Evolutionary conservation across 2,113 vertebrate genomes (phyloP).

Genomic region (Menura novaehollandiae): DNA sequence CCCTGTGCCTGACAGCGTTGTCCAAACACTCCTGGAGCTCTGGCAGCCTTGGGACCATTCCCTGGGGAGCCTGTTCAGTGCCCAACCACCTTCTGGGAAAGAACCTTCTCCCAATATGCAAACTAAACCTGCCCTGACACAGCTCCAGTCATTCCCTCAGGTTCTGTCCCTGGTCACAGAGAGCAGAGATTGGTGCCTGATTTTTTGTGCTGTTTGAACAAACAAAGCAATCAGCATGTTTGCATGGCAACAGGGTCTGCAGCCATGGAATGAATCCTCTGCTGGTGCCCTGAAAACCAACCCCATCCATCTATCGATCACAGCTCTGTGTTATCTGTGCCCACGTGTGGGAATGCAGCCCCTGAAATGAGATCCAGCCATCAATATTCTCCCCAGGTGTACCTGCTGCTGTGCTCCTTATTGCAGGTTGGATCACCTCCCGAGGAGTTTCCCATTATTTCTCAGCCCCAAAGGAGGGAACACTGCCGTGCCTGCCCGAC

Average conservation of each 20-base stretch:
- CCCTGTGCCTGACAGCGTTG: accelerated
- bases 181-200: not conserved
- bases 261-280: not conserved
- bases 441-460: not conserved
- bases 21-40: not conserved
- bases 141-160: not conserved
- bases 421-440: not conserved
- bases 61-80: not conserved
- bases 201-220: not conserved
- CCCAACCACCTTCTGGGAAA: not conserved
- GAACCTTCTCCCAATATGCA: not conserved
- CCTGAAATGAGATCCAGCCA: not conserved
- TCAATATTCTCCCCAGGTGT: not conserved
- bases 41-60: not conserved
- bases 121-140: not conserved
- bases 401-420: not conserved
- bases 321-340: not conserved
- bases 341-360: not conserved
- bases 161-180: not conserved
- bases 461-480: not conserved
- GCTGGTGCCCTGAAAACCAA: not conserved
- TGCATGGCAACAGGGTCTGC: not conserved
- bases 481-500: accelerated
- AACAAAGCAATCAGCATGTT: not conserved
- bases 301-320: not conserved